A percentile compares a stretch with the other conserved stretches of the same genome.
These are phyloP conservation scores for Chromoteleia sp. DNA, from an alignment of 2,888 invertebrate species.

Conservation along the genomic window DNA sequence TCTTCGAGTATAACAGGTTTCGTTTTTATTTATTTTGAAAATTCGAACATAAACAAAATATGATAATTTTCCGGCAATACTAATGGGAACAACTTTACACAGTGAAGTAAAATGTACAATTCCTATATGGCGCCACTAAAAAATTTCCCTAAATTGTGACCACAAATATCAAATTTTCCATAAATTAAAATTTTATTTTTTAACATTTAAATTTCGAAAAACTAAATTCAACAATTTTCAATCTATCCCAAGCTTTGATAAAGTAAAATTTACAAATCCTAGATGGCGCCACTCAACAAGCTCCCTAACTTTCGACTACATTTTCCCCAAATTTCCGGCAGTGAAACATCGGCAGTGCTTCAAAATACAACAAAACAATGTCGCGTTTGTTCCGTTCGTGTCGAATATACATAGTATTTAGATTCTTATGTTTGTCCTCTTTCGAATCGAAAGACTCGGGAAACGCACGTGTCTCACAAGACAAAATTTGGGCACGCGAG, in stretches of 20 bases:
- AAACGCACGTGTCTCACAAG: conserved; percentile 67
- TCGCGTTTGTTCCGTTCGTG: conserved; percentile 50
- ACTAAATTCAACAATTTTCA: background rate
- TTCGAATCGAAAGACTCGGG: conserved; percentile 55
- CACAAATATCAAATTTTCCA: too few relatives aligned
- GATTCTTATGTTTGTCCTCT: conserved; percentile 49
- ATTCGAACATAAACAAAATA: too few relatives aligned
- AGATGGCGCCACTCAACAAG: conserved; percentile 4
- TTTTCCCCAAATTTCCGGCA: conserved; percentile 38
- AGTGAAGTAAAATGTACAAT: background rate
- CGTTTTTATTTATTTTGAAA: too few relatives aligned
- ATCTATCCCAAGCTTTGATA: too few relatives aligned
- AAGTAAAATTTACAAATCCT: background rate
- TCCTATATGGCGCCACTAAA: background rate
- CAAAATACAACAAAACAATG: conserved; percentile 34
- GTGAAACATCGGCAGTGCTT: conserved; percentile 73
- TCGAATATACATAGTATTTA: conserved; percentile 63
- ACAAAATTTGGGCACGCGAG: conserved; percentile 55
- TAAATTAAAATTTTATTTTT: too few relatives aligned
- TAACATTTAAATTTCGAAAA: too few relatives aligned
- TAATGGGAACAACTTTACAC: too few relatives aligned
- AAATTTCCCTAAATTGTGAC: conserved; percentile 1
- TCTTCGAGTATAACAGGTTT: too few relatives aligned
- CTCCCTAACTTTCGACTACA: background rate
- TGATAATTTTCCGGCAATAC: too few relatives aligned